Base-by-base conservation (phyloP, 92 coral and sea anemone species). In the Chrysogorgia sp. region DNA sequence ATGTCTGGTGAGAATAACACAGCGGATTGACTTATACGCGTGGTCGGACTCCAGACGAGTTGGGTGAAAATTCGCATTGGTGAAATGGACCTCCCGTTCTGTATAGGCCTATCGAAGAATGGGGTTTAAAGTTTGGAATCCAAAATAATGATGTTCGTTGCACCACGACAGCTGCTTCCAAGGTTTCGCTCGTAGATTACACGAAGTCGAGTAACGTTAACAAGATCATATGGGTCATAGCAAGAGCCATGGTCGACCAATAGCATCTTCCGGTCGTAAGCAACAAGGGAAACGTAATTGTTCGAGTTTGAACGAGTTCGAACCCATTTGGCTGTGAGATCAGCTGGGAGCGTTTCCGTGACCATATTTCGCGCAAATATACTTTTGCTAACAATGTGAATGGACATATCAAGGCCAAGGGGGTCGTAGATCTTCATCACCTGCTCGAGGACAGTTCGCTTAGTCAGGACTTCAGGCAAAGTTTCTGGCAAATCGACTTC, bases 201-300 rank as follows among this genome's bases (percentile, higher is more conserved):
- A 31, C 1, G 47, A 66, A 43, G 21, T 29, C 32, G 13, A 29
- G 71, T 33, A 35, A 64, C 57, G 63, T 89, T 60, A 82, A 67
- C 45, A 63, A 78, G 23, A 85, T 67, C 67, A 86, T 85, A 61
- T 82, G 85, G 82, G 62, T 79, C 20, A 78, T 86, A 3, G 90
- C 90, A 65, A 82, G 89, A 84, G 84, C 84, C 88, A 84, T 12
- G 84, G 88, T 25, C 55, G 49, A 19, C 83, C 88, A 13, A 40
- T 62, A 58, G 88, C 56, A 31, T 77, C 64, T 19, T 50, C 15
- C 1, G 88, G 84, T 7, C 79, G 84, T 67, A 84, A 25, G 19
- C 88, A 63, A n/a, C 83, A 53, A 22, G n/a, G n/a, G n/a, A n/a
- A n/a, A n/a, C n/a, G n/a, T n/a, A n/a, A n/a, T n/a, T n/a, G n/a